These are phyloP conservation scores for Scolanthus callimorphus DNA, from an alignment of 92 coral and sea anemone species.

Conservation along the genomic window DNA sequence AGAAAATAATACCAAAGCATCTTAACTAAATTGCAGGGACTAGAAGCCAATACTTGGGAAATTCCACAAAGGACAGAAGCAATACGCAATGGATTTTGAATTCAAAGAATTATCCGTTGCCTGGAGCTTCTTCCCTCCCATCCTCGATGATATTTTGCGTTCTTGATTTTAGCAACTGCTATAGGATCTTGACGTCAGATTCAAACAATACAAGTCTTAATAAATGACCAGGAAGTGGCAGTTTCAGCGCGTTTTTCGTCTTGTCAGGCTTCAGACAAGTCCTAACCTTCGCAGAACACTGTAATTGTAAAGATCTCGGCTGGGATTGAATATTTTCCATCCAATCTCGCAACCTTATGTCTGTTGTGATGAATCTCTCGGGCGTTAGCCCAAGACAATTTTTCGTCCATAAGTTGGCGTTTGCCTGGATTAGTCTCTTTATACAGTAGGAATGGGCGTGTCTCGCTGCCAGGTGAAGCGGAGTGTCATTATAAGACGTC, in stretches of 20 bases:
- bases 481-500: constrained; percentile 96
- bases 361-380: constrained; percentile 84
- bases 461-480: constrained; percentile 87
- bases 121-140: too few relatives aligned
- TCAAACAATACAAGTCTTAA: constrained; percentile 79
- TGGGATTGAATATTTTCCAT: constrained; percentile 73
- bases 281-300: constrained; percentile 81
- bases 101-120: too few relatives aligned
- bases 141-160: too few relatives aligned
- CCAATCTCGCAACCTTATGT: constrained; percentile 80
- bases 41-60: too few relatives aligned
- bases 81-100: too few relatives aligned
- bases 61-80: too few relatives aligned
- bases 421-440: constrained; percentile 95
- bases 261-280: constrained; percentile 81
- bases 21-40: too few relatives aligned
- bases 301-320: constrained; percentile 88
- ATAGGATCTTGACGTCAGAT: constrained; percentile 74
- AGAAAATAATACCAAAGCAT: too few relatives aligned
- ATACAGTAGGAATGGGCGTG: constrained; percentile 77
- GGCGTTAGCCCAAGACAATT: constrained; percentile 91
- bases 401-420: constrained; percentile 94
- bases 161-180: constrained; percentile 60
- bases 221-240: constrained; percentile 71
- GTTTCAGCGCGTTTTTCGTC: constrained; percentile 70